Evolutionary conservation across 2,888 invertebrate genomes (phyloP).

Genomic region (Sarcophaga rosellei): DNA sequence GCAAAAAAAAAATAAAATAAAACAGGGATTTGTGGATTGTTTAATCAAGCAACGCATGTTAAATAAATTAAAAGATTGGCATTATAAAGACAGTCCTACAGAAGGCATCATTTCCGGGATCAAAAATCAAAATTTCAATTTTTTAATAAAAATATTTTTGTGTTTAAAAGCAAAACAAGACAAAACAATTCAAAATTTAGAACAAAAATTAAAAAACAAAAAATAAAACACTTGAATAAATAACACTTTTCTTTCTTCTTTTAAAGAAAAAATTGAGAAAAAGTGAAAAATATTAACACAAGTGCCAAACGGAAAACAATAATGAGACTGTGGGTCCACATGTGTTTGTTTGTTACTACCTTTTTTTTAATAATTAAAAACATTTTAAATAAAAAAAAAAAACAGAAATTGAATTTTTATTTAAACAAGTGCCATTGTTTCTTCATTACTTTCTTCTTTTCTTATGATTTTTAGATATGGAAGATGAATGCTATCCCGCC

Average conservation of each 20-base stretch:
- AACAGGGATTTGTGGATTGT: not conserved
- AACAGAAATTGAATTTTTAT: not conserved
- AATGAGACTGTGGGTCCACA: not conserved
- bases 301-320: not conserved
- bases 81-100: not conserved
- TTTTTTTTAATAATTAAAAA: not conserved
- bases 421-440: constrained; percentile 25
- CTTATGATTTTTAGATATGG: constrained; percentile 86
- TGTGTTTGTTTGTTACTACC: not conserved
- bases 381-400: not conserved
- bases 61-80: not conserved
- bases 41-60: not conserved
- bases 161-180: constrained; percentile 4
- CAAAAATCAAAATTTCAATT: too few relatives aligned
- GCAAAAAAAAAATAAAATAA: not conserved
- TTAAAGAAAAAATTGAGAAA: not conserved
- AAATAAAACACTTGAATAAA: constrained; percentile 49
- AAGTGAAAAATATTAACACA: constrained; percentile 51
- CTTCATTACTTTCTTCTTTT: not conserved
- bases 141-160: not conserved
- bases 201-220: not conserved
- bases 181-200: constrained; percentile 4
- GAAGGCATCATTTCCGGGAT: not conserved
- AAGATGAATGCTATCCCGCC: constrained; percentile 93
- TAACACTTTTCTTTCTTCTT: not conserved